Base-by-base conservation (phyloP, 1,140 invertebrate species). In the Drosophila malerkotliana region DNA sequence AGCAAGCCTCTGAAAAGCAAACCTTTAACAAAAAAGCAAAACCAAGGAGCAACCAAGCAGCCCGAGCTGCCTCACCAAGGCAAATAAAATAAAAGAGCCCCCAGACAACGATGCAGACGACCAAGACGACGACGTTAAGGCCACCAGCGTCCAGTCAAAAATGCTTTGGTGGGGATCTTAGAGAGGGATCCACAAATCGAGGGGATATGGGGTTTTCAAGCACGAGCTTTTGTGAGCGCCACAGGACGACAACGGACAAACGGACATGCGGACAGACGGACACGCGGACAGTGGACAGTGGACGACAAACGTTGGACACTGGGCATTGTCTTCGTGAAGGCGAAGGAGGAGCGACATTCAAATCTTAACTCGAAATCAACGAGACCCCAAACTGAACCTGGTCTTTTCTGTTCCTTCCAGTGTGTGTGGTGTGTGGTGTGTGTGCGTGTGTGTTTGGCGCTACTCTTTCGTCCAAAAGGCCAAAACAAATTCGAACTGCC, bases 361-460 rank as follows among this genome's bases (percentile, higher is more conserved):
- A 90, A 90, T 90, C 88, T 90, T 90, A 90, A 90, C 88, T 90
- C 57, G 82, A 90, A 90, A 90, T 90, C 88, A 90, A 89, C 34
- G 34, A 37, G 34, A n/a, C 34, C 34, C 34, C 34, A 37, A 37
- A 37, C 34, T 4, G 34, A 37, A n/a, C 34, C 34, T 37, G 34
- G 34, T 37, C 34, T 37, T 37, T 37, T 12, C 34, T 37, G 34
- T 37, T n/a, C 34, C 12, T 1, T 1, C 34, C 10, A 34, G 8
- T 10, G 32, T 34, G 34, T 37, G 34, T 37, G 10, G 34, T 37
- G 34, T 37, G 34, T 37, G 10, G 4, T 37, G 34, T 37, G 32
- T 34, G 32, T 34, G 32, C 8, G 10, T 34, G 32, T 34, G 32
- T 34, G 32, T 9, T 37, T 37, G 34, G 34, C 34, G 34, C 34